Percentiles rank a stretch among this genome's conserved stretches.
Evolutionary conservation across 2,113 vertebrate genomes (phyloP).

Genomic region (Catagonus wagneri): DNA sequence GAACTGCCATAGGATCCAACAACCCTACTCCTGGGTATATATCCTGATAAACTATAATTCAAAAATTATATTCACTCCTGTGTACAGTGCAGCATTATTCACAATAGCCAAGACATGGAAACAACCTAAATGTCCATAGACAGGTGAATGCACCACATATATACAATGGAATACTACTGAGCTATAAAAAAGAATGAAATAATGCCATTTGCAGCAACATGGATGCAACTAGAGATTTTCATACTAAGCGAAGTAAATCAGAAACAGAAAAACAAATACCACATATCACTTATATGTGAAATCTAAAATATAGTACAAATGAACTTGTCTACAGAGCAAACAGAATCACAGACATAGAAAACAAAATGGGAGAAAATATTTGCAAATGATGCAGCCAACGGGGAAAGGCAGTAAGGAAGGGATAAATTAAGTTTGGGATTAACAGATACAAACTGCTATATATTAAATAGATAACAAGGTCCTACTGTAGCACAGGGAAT

Average conservation of each 20-base stretch:
- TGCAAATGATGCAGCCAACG: background rate
- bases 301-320: background rate
- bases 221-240: background rate
- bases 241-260: background rate
- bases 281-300: background rate
- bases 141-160: background rate
- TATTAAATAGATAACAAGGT: background rate
- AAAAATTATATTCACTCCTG: background rate
- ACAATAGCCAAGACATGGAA: background rate
- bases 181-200: background rate
- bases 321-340: background rate
- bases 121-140: background rate
- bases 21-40: background rate
- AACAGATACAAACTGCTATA: background rate
- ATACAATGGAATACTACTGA: background rate
- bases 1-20: background rate
- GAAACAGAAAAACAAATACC: background rate
- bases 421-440: background rate
- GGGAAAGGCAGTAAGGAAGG: fast-evolving
- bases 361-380: background rate
- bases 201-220: background rate
- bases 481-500: background rate
- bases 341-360: background rate
- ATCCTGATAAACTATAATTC: background rate
- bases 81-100: too few species aligned